Evolutionary conservation across 1,140 invertebrate species (phyloP).

Genomic region (Caerostris darwini): DNA sequence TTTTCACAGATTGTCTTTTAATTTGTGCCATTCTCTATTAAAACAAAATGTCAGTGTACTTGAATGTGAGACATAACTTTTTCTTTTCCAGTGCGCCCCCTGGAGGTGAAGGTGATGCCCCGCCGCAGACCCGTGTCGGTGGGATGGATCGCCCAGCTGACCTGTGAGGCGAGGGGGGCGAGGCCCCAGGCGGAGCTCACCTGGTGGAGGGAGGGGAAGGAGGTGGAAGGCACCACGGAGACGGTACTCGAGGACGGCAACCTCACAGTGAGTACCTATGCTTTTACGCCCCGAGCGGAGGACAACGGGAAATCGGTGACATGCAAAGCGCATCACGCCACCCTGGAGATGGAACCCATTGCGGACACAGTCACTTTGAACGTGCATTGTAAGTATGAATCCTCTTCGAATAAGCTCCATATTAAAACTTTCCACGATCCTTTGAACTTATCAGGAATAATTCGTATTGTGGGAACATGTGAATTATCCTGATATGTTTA

Average conservation of each 20-base stretch:
- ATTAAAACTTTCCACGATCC: no score
- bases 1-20: no score
- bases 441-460: no score
- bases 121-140: conserved; percentile 78
- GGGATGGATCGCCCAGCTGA: conserved; percentile 79
- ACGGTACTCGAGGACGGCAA: conserved; percentile 78
- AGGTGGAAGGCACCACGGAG: conserved; percentile 74
- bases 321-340: conserved; percentile 91
- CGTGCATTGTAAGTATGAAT: conserved; percentile 89
- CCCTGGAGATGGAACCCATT: conserved; percentile 84
- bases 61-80: no score
- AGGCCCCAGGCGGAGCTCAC: conserved; percentile 79
- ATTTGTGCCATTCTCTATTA: no score
- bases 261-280: conserved; percentile 76
- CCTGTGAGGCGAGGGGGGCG: conserved; percentile 79
- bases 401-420: no score
- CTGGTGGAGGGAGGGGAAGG: conserved; percentile 79
- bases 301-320: conserved; percentile 91
- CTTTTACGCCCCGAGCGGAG: conserved; percentile 86
- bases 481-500: no score
- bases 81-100: conserved; percentile 83
- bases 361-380: conserved; percentile 92
- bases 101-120: conserved; percentile 88
- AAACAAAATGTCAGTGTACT: no score
- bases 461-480: no score